Evolutionary conservation across 1,140 invertebrate species (phyloP), one percentile per base, ranked within the genome.

Genomic region (Manduca sexta): DNA sequence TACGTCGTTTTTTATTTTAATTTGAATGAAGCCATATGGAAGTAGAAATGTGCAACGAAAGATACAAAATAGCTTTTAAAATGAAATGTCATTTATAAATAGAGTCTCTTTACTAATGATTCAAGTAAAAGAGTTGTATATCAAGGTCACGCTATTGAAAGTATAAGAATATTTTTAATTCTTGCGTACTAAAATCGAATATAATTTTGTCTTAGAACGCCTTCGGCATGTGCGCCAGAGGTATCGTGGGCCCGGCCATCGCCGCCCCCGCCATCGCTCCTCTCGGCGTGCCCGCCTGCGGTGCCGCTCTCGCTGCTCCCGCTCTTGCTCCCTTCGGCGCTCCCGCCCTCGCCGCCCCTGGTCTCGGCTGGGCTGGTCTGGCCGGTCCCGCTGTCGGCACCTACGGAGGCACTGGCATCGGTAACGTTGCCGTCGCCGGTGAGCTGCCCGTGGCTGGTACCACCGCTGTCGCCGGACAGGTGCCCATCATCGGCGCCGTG

Each of bases 351-450:
- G 33, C 33, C 1, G 2, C 33, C n/a, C 33, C 33, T n/a, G n/a
- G 5, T 26, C 21, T 26, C 21, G 21, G 21, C 21, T 26, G 21
- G 21, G 8, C 4, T 26, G 21, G 21, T 26, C 21, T 26, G 21
- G 21, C 29, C 13, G 40, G 8, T 13, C 12, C 16, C 14, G n/a
- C 7, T 12, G 15, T 38, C 2, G 61, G 52, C 1, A 48, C 52
- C 3, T 75, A 73, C 15, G 69, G 69, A 2, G 69, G 69, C 15
- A 52, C 50, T 11, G 72, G 72, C 7, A 40, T 65, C 6, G 72
- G 72, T 16, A 61, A 68, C 15, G 60, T 75, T 3, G 58, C 55
- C 1, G 69, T 73, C 4, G 47, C 53, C 10, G 70, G 72, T 3
- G 69, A 75, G 41, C 58, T 75, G 40, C 69, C 69, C 11, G 73